phyloP scores from a whole-genome alignment of 1,140 invertebrate genomes.

The Platyura marginata region DNA sequence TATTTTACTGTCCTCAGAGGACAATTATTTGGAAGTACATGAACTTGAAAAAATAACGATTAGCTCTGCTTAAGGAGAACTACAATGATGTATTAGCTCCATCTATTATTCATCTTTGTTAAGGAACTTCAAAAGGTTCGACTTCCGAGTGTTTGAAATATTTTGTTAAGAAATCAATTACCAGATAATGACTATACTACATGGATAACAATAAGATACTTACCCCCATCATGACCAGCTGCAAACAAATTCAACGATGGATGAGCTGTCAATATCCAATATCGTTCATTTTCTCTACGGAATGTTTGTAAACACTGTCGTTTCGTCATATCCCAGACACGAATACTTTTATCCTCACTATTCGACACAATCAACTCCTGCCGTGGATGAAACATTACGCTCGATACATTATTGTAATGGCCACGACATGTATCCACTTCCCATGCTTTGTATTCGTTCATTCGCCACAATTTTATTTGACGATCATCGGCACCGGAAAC shows the following conservation, averaged over 20 bases:
- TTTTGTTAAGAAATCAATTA: no score
- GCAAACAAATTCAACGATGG: slow-evolving; percentile 73
- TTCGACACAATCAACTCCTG: slow-evolving; percentile 96
- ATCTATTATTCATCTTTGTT: no score
- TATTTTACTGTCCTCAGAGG: no score
- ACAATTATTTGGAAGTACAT: no score
- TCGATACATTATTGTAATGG: slow-evolving; percentile 99
- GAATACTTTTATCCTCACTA: slow-evolving; percentile 94
- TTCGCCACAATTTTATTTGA: slow-evolving; percentile 95
- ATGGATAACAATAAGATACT: no score
- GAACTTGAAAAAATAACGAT: no score
- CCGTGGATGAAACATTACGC: slow-evolving; percentile 90
- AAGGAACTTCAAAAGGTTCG: no score
- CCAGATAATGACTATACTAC: neutral
- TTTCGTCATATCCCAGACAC: slow-evolving; percentile 98
- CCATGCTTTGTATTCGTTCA: slow-evolving; percentile 98
- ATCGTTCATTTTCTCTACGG: slow-evolving; percentile 85
- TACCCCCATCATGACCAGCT: slow-evolving; percentile 90
- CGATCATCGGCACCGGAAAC: slow-evolving; percentile 96
- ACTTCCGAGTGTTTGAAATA: no score
- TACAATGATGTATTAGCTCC: no score
- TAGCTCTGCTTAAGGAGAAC: no score
- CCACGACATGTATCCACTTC: slow-evolving; percentile 97
- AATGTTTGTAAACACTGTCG: slow-evolving; percentile 92
- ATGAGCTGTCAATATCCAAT: slow-evolving; percentile 91